These are phyloP conservation scores for Sitodiplosis mosellana DNA, from an alignment of 1,140 invertebrate genomes.

Conservation along the genomic window DNA sequence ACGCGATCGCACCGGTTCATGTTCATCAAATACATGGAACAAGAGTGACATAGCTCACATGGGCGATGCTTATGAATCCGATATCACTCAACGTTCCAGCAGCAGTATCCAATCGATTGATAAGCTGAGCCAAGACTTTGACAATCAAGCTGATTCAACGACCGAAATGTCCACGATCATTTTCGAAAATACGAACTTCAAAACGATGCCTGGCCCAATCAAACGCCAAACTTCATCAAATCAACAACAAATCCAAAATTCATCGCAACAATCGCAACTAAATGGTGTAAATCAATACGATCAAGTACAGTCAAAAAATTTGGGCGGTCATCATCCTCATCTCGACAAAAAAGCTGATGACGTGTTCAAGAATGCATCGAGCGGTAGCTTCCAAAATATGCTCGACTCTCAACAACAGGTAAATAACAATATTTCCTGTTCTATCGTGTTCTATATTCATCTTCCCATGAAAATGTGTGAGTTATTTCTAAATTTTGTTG, in stretches of 20 bases:
- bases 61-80: neutral
- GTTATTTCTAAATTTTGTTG: neutral
- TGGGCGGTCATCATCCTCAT: neutral
- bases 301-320: no score
- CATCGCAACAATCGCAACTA: neutral
- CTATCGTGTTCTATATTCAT: neutral
- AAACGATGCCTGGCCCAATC: conserved; percentile 37
- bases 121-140: no score
- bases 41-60: neutral
- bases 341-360: neutral
- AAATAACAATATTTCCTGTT: conserved; percentile 12
- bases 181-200: conserved; percentile 83
- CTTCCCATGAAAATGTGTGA: no score
- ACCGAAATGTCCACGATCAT: conserved; percentile 43
- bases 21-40: neutral
- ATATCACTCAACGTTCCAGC: neutral
- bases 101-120: no score
- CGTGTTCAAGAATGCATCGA: neutral
- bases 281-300: no score
- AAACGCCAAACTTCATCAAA: conserved; percentile 9
- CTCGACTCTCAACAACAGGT: conserved; percentile 4
- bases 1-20: neutral
- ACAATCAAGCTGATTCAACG: no score
- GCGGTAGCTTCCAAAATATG: conserved; percentile 4
- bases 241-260: neutral